Evolutionary conservation across 2,113 vertebrate genomes (phyloP).

Genomic region (Rhombomys opimus): DNA sequence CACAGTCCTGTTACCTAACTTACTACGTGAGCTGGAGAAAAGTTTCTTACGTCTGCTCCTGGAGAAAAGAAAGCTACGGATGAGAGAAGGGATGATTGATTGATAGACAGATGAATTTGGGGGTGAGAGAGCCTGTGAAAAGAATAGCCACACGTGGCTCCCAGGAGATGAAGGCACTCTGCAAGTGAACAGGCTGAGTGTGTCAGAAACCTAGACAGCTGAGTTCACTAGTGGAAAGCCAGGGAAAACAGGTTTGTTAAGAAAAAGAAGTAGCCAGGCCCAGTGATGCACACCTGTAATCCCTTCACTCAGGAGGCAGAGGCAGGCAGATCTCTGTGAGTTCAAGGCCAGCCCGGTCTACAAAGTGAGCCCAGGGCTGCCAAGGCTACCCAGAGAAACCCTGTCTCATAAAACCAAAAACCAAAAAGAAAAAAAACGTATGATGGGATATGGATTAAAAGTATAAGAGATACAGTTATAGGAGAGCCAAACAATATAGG

Average conservation of each 20-base stretch:
- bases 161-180: not conserved
- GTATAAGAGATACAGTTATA: not conserved
- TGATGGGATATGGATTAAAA: not conserved
- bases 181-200: not conserved
- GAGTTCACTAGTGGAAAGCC: not conserved
- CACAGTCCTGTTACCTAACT: not conserved
- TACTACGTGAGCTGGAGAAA: not conserved
- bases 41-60: slow-evolving; percentile 12
- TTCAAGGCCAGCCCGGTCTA: too few relatives aligned
- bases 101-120: not conserved
- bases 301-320: too few relatives aligned
- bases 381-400: too few relatives aligned
- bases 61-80: not conserved
- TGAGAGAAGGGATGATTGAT: not conserved
- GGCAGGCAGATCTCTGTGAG: too few relatives aligned
- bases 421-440: not conserved
- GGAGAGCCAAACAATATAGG: not conserved
- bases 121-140: not conserved
- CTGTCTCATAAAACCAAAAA: too few relatives aligned
- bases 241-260: not conserved
- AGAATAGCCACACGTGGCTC: not conserved
- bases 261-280: too few relatives aligned
- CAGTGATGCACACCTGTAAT: too few relatives aligned
- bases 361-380: too few relatives aligned
- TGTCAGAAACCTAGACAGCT: not conserved